Base-by-base conservation (phyloP, 2,888 invertebrate species). In the Theretra japonica region DNA sequence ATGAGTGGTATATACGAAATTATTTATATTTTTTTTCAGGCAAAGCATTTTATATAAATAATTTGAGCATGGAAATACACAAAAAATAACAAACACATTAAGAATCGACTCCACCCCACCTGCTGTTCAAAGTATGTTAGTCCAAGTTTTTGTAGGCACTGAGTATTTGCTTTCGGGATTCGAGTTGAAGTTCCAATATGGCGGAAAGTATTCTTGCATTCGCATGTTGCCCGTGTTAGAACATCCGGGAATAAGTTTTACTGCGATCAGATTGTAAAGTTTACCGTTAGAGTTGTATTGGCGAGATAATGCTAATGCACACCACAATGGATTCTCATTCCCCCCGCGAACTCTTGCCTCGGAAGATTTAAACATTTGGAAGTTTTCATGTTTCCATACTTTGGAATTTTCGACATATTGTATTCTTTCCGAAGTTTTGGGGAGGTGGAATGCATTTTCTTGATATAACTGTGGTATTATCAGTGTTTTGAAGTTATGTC, bases 151-250 rank as follows among this genome's bases (percentile, higher is more conserved):
- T 90, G 90, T 91, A 86, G 86, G 86, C 83, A 90, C 90, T 90
- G 87, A 84, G 89, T 93, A 90, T 93, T 93, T 93, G 90, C 93
- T 91, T 92, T 92, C 85, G 89, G 88, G 87, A 89, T 88, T 88
- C 88, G 82, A 87, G 88, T 88, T 83, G 82, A 87, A 91, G 88
- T 92, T 91, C 88, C 90, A 89, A 91, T 91, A 91, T 88, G 89
- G 90, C 83, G 86, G 87, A 88, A 89, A 90, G 89, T 91, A 91
- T 90, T 91, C 88, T 85, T 90, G 90, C 89, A 91, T 89, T 88
- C 90, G 87, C 87, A 88, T 89, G 88, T 89, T 87, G 80, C 79
- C 76, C 81, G 79, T 84, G 85, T 83, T 85, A 83, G 86, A 88
- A 87, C 89, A 88, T 84, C 84, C 83, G 80, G 84, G 83, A 83